phyloP scores from a whole-genome alignment of 2,797 vertebrate genomes.

The Gymnocypris eckloni region DNA sequence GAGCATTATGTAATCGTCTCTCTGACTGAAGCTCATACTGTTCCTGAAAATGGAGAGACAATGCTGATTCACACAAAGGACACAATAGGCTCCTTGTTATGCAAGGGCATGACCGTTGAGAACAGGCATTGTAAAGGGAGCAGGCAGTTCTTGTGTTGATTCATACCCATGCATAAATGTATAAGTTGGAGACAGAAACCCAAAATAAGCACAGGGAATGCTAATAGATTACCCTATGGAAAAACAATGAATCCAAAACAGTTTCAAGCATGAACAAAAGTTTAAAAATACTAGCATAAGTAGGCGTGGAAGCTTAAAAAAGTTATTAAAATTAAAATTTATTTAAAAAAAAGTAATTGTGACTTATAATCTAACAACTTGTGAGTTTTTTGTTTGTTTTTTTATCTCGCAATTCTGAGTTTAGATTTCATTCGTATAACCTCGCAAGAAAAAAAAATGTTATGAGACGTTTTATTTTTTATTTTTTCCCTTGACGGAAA shows the following conservation, averaged over 20 bases:
- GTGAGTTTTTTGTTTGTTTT: neutral
- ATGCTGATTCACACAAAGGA: constrained; percentile 66
- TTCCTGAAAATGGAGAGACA: constrained; percentile 49
- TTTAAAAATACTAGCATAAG: neutral
- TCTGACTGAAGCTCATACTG: constrained; percentile 53
- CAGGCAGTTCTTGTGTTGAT: constrained; percentile 51
- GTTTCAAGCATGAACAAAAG: neutral
- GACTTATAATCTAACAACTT: neutral
- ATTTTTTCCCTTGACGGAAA: neutral
- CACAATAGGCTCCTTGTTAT: constrained; percentile 64
- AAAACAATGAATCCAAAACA: neutral
- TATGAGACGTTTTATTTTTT: neutral
- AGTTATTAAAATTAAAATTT: neutral
- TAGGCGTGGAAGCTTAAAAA: neutral
- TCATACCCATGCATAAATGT: constrained; percentile 55
- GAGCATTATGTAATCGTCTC: constrained; percentile 54
- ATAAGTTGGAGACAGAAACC: constrained; percentile 44
- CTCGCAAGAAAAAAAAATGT: neutral
- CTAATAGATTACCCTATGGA: constrained; percentile 15
- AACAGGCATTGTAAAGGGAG: constrained; percentile 56
- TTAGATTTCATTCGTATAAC: neutral
- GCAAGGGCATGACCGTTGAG: constrained; percentile 53
- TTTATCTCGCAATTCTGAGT: neutral
- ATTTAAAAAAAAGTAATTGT: neutral
- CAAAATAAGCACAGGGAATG: constrained; percentile 35